These are phyloP conservation scores for Mustela lutreola DNA, from an alignment of 2,113 vertebrate genomes.

Conservation along the genomic window DNA sequence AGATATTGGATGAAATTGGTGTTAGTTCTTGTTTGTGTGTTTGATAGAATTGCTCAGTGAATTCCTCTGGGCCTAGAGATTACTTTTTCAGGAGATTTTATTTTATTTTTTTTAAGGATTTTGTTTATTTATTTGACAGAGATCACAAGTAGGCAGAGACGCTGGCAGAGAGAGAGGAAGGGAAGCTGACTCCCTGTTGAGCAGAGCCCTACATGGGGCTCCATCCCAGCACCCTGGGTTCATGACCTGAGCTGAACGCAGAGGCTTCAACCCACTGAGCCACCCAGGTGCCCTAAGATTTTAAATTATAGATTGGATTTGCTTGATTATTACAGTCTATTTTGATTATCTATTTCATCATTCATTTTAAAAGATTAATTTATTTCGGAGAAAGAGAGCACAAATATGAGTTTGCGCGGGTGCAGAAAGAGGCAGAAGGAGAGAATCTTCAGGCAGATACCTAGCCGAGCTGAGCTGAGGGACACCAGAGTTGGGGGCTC, in stretches of 20 bases:
- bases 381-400: not conserved
- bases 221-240: no score
- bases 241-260: no score
- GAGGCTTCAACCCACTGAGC: no score
- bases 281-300: not conserved
- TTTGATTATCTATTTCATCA: not conserved
- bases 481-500: not conserved
- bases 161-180: no score
- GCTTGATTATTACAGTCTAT: not conserved
- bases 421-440: not conserved
- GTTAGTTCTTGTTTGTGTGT: not conserved
- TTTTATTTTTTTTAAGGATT: no score
- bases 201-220: no score
- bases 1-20: not conserved
- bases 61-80: not conserved
- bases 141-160: no score
- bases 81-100: conserved; percentile 13
- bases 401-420: not conserved
- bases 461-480: not conserved
- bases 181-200: no score
- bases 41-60: conserved; percentile 2
- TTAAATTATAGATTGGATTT: not conserved
- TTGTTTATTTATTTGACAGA: no score
- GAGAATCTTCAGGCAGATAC: not conserved
- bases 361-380: not conserved